These are phyloP conservation scores for Mycogona germanica DNA, from an alignment of 2,888 invertebrate genomes.

Conservation along the genomic window DNA sequence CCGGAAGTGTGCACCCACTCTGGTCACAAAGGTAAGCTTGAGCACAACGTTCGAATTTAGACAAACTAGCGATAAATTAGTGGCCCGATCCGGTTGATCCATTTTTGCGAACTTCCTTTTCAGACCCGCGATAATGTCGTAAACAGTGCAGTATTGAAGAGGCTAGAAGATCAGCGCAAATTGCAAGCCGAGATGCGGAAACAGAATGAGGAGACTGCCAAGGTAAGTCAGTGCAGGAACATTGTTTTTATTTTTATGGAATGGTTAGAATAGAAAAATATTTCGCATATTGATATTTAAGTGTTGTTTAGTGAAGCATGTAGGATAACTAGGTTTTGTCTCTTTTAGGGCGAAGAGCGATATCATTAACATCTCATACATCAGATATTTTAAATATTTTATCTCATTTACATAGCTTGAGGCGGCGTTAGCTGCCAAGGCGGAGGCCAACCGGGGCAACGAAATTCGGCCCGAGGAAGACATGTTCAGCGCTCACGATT, in stretches of 20 bases:
- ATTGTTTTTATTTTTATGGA: too few relatives aligned
- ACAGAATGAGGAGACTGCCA: neutral
- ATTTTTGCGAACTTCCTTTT: neutral
- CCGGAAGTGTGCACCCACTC: conserved; percentile 45
- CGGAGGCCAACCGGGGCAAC: neutral
- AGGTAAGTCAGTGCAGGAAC: too few relatives aligned
- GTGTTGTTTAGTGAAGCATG: too few relatives aligned
- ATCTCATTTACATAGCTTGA: too few relatives aligned
- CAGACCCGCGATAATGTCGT: conserved; percentile 19
- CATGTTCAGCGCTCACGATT: conserved; percentile 66
- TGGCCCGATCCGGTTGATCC: neutral
- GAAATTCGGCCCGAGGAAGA: conserved; percentile 33
- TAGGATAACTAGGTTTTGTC: too few relatives aligned
- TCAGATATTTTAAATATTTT: too few relatives aligned
- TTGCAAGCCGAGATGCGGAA: neutral
- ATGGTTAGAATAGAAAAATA: too few relatives aligned
- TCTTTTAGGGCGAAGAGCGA: too few relatives aligned
- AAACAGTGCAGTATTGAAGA: conserved; percentile 23
- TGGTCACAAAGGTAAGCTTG: conserved; percentile 31
- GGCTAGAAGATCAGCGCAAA: conserved; percentile 11
- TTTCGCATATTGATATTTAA: too few relatives aligned
- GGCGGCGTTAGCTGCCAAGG: neutral
- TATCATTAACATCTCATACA: too few relatives aligned
- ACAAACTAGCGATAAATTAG: neutral
- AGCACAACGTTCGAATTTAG: too few relatives aligned